These are phyloP conservation scores for Apotomis capreana DNA, from an alignment of 2,888 invertebrate species.

Conservation along the genomic window DNA sequence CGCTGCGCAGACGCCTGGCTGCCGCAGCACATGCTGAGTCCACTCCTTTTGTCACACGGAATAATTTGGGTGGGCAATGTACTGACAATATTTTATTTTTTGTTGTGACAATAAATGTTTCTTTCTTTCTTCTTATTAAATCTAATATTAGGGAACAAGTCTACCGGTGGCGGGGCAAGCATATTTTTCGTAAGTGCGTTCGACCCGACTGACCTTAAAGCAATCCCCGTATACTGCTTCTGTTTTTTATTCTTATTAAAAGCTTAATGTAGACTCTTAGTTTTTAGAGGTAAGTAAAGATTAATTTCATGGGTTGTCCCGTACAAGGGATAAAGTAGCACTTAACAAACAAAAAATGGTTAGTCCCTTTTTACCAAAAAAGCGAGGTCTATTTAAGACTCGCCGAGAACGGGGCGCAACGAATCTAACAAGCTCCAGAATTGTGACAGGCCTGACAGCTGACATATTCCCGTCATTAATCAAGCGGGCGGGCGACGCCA, in stretches of 20 bases:
- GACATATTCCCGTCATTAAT: constrained; percentile 81
- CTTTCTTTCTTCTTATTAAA: no score
- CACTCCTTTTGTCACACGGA: no score
- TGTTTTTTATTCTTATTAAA: not conserved
- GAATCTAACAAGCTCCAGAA: constrained; percentile 77
- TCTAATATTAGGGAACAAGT: no score
- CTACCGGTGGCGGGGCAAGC: no score
- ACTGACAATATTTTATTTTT: no score
- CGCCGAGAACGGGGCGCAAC: constrained; percentile 68
- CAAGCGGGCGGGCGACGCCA: constrained; percentile 54
- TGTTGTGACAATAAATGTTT: no score
- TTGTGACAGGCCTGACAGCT: constrained; percentile 80
- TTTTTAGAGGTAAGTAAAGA: constrained; percentile 40
- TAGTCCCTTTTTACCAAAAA: constrained; percentile 67
- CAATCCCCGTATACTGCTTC: constrained; percentile 1
- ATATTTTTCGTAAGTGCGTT: no score
- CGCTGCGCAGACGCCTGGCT: no score
- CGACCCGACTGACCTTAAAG: not conserved
- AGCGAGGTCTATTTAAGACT: constrained; percentile 71
- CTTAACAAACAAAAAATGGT: constrained; percentile 59
- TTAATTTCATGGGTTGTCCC: constrained; percentile 51
- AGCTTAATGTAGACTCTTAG: constrained; percentile 12
- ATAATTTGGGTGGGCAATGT: no score
- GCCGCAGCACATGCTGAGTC: no score
- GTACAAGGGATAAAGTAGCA: constrained; percentile 42